Percentiles rank a stretch among this genome's conserved stretches.
Evolutionary conservation across 2,888 invertebrate genomes (phyloP).

Genomic region (Marasmarcha lunaedactyla): DNA sequence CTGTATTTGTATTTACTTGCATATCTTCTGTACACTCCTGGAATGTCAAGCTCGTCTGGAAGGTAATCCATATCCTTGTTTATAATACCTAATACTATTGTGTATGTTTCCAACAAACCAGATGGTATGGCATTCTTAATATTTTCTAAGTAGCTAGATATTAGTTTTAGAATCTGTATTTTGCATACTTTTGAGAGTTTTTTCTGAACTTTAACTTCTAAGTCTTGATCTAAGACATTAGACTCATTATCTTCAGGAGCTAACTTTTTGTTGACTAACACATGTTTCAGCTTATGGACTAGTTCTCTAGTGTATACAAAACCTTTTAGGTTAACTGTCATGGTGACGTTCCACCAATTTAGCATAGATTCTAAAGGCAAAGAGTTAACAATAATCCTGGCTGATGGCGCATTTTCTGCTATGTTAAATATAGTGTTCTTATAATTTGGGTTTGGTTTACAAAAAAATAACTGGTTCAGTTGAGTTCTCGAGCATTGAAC

Average conservation of each 20-base stretch:
- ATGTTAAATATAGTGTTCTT: conserved; percentile 35
- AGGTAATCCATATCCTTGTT: conserved; percentile 17
- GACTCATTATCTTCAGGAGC: background rate
- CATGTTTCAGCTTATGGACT: conserved; percentile 21
- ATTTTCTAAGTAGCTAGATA: background rate
- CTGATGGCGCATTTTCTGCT: conserved; percentile 11
- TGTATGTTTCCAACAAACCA: background rate
- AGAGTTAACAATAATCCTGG: background rate
- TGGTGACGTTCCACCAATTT: conserved; percentile 2
- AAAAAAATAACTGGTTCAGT: conserved; percentile 27
- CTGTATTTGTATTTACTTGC: conserved; percentile 29
- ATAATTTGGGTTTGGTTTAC: conserved; percentile 19
- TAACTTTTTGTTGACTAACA: conserved; percentile 25
- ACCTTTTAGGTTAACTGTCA: conserved; percentile 18
- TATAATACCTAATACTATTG: conserved; percentile 15
- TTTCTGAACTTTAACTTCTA: background rate
- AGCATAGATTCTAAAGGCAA: background rate
- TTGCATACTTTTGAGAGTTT: background rate
- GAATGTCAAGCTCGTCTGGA: conserved; percentile 10
- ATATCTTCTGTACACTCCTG: conserved; percentile 16
- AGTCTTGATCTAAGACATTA: background rate
- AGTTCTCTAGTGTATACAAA: conserved; percentile 20
- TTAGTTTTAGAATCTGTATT: background rate
- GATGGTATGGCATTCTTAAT: background rate
- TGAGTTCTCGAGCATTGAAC: conserved; percentile 28